Percentiles rank a stretch among this genome's conserved stretches.
These are phyloP conservation scores for Tineola bisselliella DNA, from an alignment of 2,888 invertebrate genomes.

Conservation along the genomic window DNA sequence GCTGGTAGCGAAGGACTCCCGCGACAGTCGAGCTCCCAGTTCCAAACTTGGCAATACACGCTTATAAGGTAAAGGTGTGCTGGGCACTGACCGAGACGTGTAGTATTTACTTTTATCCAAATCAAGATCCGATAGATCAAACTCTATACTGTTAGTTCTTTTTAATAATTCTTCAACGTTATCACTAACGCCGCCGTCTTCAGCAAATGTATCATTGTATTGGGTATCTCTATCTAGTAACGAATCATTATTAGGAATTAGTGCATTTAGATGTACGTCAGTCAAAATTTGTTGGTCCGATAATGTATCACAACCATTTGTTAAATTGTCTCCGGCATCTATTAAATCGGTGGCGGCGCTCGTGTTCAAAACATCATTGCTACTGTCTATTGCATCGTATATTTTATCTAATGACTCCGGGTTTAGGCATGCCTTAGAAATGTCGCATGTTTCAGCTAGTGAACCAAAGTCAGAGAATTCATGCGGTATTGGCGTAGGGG, in stretches of 20 bases:
- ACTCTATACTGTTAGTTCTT: slow-evolving; percentile 55
- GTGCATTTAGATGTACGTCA: slow-evolving; percentile 46
- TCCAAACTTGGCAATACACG: slow-evolving; percentile 45
- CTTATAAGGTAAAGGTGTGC: slow-evolving; percentile 71
- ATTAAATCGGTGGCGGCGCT: slow-evolving; percentile 35
- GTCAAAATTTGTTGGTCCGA: slow-evolving; percentile 26
- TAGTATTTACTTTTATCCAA: slow-evolving; percentile 52
- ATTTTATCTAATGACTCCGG: slow-evolving; percentile 74
- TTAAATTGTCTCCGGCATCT: slow-evolving; percentile 38
- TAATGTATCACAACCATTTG: slow-evolving; percentile 45
- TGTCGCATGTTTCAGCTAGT: slow-evolving; percentile 66
- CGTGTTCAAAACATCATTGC: slow-evolving; percentile 51
- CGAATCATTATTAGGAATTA: slow-evolving; percentile 38
- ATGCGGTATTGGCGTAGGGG: slow-evolving; percentile 75
- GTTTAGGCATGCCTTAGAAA: slow-evolving; percentile 58
- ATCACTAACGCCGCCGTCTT: slow-evolving; percentile 30
- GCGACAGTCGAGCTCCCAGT: slow-evolving; percentile 47
- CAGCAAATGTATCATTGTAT: slow-evolving; percentile 41
- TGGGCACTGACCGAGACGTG: slow-evolving; percentile 75
- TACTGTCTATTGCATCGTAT: slow-evolving; percentile 70
- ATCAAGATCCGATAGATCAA: slow-evolving; percentile 47
- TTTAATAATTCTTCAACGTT: slow-evolving; percentile 57
- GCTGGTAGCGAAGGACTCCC: slow-evolving; percentile 42
- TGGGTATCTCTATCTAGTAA: slow-evolving; percentile 39
- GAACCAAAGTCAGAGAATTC: slow-evolving; percentile 78